Percentiles rank a stretch among this genome's conserved stretches.
Conservation (phyloP, 2,888 invertebrate genomes). For the Andrena fulva region DNA sequence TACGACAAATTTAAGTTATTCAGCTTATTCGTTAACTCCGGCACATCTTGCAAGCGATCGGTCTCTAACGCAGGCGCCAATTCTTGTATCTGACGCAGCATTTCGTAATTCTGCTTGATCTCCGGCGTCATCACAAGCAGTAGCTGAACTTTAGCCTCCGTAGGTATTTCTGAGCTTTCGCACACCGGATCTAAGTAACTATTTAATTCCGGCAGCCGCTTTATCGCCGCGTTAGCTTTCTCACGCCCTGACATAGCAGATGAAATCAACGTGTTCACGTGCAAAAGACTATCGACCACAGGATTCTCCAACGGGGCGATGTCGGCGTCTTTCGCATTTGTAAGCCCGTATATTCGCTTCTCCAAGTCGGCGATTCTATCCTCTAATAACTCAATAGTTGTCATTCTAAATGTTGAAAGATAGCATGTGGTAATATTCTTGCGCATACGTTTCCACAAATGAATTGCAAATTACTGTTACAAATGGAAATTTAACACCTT, state of each 20-base stretch:
- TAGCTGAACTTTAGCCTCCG: slow-evolving; percentile 85
- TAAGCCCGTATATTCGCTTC: slow-evolving; percentile 83
- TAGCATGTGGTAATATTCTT: background rate
- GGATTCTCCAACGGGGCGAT: slow-evolving; percentile 77
- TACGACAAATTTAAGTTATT: slow-evolving; percentile 83
- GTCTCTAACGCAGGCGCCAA: slow-evolving; percentile 84
- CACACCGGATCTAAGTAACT: slow-evolving; percentile 84
- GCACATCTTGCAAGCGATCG: slow-evolving; percentile 83
- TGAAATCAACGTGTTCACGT: slow-evolving; percentile 85
- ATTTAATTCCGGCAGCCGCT: slow-evolving; percentile 85
- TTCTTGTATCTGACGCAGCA: slow-evolving; percentile 83
- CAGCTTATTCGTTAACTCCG: slow-evolving; percentile 84
- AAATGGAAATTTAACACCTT: slow-evolving; percentile 1
- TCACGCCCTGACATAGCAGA: slow-evolving; percentile 86
- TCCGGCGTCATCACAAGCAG: slow-evolving; percentile 85
- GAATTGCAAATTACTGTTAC: background rate
- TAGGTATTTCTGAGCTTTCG: slow-evolving; percentile 84
- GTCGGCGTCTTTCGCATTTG: slow-evolving; percentile 75
- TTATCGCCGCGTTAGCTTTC: slow-evolving; percentile 84
- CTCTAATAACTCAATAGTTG: slow-evolving; percentile 83
- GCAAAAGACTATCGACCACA: slow-evolving; percentile 84
- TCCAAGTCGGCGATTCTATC: slow-evolving; percentile 85
- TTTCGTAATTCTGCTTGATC: slow-evolving; percentile 82
- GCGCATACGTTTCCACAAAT: slow-evolving; percentile 3
- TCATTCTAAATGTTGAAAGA: slow-evolving; percentile 58